phyloP scores from a whole-genome alignment of 1,140 invertebrate genomes.

The Macrocentrus cingulum region DNA sequence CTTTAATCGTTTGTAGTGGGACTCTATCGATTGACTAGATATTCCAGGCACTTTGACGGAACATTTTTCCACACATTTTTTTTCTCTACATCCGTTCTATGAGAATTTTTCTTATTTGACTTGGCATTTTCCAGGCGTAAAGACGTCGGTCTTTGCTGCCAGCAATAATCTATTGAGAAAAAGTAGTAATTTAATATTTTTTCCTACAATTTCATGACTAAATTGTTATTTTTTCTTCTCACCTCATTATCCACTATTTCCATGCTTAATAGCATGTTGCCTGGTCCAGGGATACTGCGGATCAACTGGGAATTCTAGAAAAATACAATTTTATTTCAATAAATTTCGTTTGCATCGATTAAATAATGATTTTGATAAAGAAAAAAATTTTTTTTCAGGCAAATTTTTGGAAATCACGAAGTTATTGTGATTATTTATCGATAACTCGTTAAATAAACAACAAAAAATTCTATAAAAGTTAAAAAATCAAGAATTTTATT shows the following conservation, averaged over 20 bases:
- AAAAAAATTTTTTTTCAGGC: no score
- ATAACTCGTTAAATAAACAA: conserved; percentile 26
- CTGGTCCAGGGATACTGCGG: conserved; percentile 65
- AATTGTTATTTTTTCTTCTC: no score
- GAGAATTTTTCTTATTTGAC: conserved; percentile 51
- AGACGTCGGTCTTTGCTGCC: conserved; percentile 65
- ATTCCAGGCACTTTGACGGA: conserved; percentile 24
- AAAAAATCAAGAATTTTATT: no score
- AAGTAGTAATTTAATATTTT: conserved; percentile 21
- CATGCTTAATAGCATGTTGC: conserved; percentile 67
- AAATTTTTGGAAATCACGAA: no score
- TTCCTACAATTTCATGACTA: no score
- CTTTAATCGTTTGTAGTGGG: conserved; percentile 1
- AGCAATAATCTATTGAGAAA: conserved; percentile 64
- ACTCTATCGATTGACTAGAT: conserved; percentile 29
- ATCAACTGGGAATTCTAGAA: conserved; percentile 55
- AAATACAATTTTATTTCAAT: no score
- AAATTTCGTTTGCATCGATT: no score
- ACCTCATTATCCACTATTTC: conserved; percentile 66
- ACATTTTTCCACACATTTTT: background rate
- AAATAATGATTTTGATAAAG: no score
- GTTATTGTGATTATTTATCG: no score
- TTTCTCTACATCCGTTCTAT: conserved; percentile 23
- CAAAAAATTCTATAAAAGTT: no score
- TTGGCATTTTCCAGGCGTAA: conserved; percentile 64